A percentile compares a stretch with the other conserved stretches of the same genome.
Evolutionary conservation across 30 jellyfish, hydroid and myxozoan genomes (phyloP).

Genomic region (Rhopilema esculentum): DNA sequence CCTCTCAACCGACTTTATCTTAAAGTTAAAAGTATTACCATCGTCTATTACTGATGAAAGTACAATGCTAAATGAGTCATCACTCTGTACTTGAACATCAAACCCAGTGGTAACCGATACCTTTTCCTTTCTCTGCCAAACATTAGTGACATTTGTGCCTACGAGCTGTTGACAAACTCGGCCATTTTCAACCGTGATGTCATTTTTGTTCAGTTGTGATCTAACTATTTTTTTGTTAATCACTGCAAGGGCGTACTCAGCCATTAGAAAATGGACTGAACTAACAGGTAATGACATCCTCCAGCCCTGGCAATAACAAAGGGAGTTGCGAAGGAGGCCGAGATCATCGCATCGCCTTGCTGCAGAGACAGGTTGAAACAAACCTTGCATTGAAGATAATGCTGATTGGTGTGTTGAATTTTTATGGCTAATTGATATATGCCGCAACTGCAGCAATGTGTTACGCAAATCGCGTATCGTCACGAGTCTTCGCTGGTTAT

Average conservation of each 20-base stretch:
- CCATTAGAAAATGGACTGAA: constrained; percentile 49
- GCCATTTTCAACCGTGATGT: background rate
- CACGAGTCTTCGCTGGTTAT: constrained; percentile 50
- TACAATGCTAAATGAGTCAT: constrained; percentile 21
- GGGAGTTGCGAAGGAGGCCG: constrained; percentile 56
- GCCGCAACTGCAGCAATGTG: constrained; percentile 40
- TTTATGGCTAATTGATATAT: background rate
- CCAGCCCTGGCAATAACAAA: constrained; percentile 87
- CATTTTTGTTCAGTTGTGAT: constrained; percentile 6
- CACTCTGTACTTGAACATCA: constrained; percentile 54
- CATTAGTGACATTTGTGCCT: constrained; percentile 46
- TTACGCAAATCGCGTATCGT: constrained; percentile 65
- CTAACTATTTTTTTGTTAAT: constrained; percentile 12
- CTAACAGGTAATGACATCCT: constrained; percentile 37
- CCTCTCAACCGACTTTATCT: constrained; percentile 36
- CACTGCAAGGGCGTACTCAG: constrained; percentile 39
- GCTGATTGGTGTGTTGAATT: background rate
- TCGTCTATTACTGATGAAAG: constrained; percentile 22
- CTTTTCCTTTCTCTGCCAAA: constrained; percentile 53
- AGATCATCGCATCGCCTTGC: constrained; percentile 75
- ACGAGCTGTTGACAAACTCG: constrained; percentile 48
- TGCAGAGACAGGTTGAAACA: constrained; percentile 45
- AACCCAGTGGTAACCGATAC: constrained; percentile 9
- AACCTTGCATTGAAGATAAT: constrained; percentile 29
- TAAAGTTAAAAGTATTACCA: constrained; percentile 4